Conservation (phyloP, 2,113 vertebrate genomes). For the Danionella cerebrum region DNA sequence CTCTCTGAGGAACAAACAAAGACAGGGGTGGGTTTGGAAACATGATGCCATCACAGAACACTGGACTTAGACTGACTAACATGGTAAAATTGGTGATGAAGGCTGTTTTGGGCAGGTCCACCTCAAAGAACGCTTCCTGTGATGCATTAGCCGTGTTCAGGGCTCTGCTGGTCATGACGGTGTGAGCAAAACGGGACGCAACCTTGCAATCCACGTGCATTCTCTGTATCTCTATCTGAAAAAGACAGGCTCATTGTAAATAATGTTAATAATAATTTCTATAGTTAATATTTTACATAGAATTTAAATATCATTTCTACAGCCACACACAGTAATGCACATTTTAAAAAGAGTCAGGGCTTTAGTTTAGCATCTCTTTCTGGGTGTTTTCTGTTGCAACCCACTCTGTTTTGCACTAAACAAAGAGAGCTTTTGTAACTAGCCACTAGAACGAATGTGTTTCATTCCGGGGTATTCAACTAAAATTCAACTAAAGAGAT, state of each 20-base stretch:
- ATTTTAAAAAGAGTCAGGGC: too few species aligned
- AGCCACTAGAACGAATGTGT: too few species aligned
- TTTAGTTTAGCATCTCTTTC: too few species aligned
- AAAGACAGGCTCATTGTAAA: neutral
- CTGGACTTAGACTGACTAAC: constrained; percentile 67
- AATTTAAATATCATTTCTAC: too few species aligned
- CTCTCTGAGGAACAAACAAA: constrained; percentile 61
- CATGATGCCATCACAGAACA: too few species aligned
- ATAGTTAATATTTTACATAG: neutral
- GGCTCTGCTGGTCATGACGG: constrained; percentile 78
- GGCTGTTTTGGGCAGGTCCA: constrained; percentile 88
- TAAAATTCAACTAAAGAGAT: too few species aligned
- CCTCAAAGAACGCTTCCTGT: constrained; percentile 79
- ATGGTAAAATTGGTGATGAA: constrained; percentile 95
- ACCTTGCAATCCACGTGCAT: constrained; percentile 79
- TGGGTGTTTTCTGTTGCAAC: too few species aligned
- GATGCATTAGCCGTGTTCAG: constrained; percentile 71
- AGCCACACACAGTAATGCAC: too few species aligned
- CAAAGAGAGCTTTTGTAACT: too few species aligned
- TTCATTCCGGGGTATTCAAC: too few species aligned
- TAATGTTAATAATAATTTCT: neutral
- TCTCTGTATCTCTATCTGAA: constrained; percentile 54
- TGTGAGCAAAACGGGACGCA: constrained; percentile 81
- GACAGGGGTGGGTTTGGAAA: neutral
- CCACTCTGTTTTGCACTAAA: too few species aligned